Evolutionary conservation across 2,113 vertebrate genomes (phyloP), one percentile per base, ranked within the genome.

Genomic region (Artemisiospiza belli): DNA sequence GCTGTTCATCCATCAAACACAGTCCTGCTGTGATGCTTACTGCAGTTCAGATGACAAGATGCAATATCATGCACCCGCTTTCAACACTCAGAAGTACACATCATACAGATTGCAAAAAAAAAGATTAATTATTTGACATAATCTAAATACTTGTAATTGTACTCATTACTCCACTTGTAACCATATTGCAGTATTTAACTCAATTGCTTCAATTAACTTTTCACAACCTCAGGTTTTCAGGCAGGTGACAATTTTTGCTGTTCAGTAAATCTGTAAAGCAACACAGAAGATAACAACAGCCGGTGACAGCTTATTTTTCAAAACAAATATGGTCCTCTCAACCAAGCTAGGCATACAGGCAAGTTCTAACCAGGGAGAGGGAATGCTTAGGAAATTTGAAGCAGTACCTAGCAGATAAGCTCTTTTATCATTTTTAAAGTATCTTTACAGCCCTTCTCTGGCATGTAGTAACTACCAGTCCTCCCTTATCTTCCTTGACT

Each of bases 41-140:
- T 90, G 88, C 80, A 87, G 49, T 27, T 96, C 96, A 90, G 91
- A 95, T 66, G 89, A 73, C 90, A 69, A 66, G 67, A 92, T 47
- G 73, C 61, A 80, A 73, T 44, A 95, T 54, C 76, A 95, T 2
- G 7, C 64, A 88, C 63, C 33, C 59, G 41, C 61, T 82, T 93
- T 72, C 75, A 79, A 15, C 6, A 2, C 52, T 84, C 11, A 7
- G 66, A 87, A 83, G 47, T 33, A 85, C 31, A 39, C 47, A 35
- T 2, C 74, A 90, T 33, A 63, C 39, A 46, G 77, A 58, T 33
- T 73, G 41, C 33, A 57, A n/a, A 57, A 69, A 51, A 17, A 51
- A 17, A 61, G 23, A 35, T 7, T 39, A 58, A 58, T 3, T 4
- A 57, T 61, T 39, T 73, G 6, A 49, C 23, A 74, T 75, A 39